Evolutionary conservation across 2,888 invertebrate genomes (phyloP), one percentile per base, ranked within the genome.

Genomic region (Drosophila sordidula): DNA sequence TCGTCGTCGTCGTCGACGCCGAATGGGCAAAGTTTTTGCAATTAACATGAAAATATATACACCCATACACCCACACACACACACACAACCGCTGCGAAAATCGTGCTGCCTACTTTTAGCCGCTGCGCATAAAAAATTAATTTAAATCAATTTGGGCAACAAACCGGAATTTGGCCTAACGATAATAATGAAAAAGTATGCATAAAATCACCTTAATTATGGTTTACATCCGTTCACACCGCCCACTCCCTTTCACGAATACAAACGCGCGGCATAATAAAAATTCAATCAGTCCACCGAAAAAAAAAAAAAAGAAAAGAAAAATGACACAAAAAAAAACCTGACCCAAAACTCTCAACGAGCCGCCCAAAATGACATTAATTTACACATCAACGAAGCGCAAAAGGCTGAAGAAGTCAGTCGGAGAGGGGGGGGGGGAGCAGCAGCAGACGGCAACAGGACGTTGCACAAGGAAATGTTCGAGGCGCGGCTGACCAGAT

Each of bases 161-260:
- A 67, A 70, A 64, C 56, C 51, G 64, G 67, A 68, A 68, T 68
- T 57, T 71, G 59, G 59, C 51, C 65, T 63, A 71, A 63, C 67
- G 68, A 73, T 67, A 64, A 86, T 67, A 80, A 73, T 63, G 68
- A 65, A 66, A 74, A 70, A 75, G 58, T 70, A 49, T 67, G 87
- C 83, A 89, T 87, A 84, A 87, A 87, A 84, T 87, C 78, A 87
- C 78, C 89, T 88, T 89, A 89, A 84, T 84, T 84, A 89, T 83
- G 82, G 62, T 80, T 72, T 51, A 69, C 84, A 79, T 82, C 75
- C 82, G 61, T 41, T 46, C 36, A 12, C 25, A 22, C 57, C 42
- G 32, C 34, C 11, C 29, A 12, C 55, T 36, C n/a, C n/a, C 25
- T 39, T 18, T 12, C 1, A 4, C 16, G 3, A 6, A 11, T 26